Conservation (phyloP, 2,888 invertebrate species). For the Patella caerulea region DNA sequence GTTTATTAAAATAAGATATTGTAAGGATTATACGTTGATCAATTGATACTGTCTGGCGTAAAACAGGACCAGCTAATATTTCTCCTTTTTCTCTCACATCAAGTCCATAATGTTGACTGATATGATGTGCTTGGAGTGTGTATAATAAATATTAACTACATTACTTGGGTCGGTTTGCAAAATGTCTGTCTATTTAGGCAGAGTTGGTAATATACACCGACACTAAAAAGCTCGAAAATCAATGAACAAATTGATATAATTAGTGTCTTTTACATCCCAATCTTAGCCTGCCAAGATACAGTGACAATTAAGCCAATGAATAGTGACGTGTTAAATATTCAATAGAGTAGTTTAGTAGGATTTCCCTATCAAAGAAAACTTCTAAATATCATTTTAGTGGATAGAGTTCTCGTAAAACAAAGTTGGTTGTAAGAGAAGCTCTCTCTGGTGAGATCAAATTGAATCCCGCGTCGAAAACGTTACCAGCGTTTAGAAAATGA, state of each 20-base stretch:
- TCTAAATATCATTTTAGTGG: constrained; percentile 8
- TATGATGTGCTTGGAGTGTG: constrained; percentile 5
- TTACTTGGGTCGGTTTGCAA: not conserved
- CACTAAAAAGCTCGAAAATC: not conserved
- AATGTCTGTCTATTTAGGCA: not conserved
- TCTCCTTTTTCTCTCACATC: too few species aligned
- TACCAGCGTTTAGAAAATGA: constrained; percentile 10
- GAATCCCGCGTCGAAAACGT: constrained; percentile 10
- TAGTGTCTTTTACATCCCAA: not conserved
- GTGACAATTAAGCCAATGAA: constrained; percentile 13
- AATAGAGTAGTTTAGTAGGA: constrained; percentile 4
- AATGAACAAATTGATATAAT: constrained; percentile 12
- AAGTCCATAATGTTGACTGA: too few species aligned
- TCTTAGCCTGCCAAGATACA: constrained; percentile 5
- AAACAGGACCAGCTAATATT: too few species aligned
- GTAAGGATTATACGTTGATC: too few species aligned
- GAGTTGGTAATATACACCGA: not conserved
- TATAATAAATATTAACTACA: not conserved
- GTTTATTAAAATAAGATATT: too few species aligned
- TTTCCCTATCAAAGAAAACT: constrained; percentile 12
- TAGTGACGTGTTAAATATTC: constrained; percentile 12
- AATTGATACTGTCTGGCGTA: too few species aligned
- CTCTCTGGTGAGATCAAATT: constrained; percentile 3
- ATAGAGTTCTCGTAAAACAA: constrained; percentile 7
- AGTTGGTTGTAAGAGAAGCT: not conserved